Conservation (phyloP, 1,140 invertebrate species). For the Drosophila watanabei region DNA sequence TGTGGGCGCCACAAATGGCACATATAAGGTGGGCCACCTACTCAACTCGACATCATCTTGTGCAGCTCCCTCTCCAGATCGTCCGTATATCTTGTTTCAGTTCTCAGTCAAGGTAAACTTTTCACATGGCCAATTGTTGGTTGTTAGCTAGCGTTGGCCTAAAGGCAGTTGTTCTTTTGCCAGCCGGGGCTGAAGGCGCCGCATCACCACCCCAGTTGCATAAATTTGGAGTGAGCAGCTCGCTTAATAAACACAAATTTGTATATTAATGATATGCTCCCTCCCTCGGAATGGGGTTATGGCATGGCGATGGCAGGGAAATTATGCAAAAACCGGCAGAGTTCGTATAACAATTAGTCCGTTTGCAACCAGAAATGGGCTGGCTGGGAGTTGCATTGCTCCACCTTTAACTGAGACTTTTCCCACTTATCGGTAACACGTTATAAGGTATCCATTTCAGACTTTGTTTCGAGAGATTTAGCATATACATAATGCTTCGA, state of each 20-base stretch:
- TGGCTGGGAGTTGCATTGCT: constrained; percentile 22
- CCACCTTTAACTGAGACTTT: constrained; percentile 7
- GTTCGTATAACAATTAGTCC: constrained; percentile 68
- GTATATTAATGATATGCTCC: constrained; percentile 70
- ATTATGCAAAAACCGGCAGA: constrained; percentile 54
- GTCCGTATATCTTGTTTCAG: neutral
- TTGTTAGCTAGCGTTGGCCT: constrained; percentile 17
- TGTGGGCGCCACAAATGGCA: constrained; percentile 52
- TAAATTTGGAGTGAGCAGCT: constrained; percentile 52
- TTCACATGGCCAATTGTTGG: constrained; percentile 59
- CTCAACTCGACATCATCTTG: neutral
- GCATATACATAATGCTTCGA: neutral
- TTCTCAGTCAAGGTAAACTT: constrained; percentile 42
- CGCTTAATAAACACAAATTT: constrained; percentile 70
- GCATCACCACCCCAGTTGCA: constrained; percentile 71
- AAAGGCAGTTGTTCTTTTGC: constrained; percentile 23
- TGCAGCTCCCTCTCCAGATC: neutral
- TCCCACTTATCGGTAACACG: constrained; percentile 34
- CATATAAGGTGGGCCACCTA: constrained; percentile 48
- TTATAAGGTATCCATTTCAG: constrained; percentile 4
- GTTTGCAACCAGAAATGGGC: constrained; percentile 64
- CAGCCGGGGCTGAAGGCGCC: constrained; percentile 36
- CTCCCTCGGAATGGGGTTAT: constrained; percentile 20
- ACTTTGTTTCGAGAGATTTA: neutral
- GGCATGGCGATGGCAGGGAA: constrained; percentile 5